Conservation (phyloP, 2,888 invertebrate species). For the Liposcelis brunnea region DNA sequence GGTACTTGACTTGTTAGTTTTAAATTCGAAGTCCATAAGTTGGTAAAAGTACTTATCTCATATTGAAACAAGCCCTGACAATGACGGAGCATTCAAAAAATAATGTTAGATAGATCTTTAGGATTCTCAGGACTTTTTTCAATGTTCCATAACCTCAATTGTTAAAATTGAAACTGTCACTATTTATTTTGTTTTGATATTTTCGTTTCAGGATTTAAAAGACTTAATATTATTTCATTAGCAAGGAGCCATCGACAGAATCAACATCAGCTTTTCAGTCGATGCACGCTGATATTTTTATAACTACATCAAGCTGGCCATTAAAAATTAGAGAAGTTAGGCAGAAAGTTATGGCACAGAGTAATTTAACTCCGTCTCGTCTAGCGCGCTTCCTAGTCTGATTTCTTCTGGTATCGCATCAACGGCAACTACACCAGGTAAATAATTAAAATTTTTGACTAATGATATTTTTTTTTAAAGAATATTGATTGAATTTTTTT, state of each 20-base stretch:
- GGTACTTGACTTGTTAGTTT: too few relatives aligned
- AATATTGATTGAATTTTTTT: not conserved
- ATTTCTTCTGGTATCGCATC: constrained; percentile 21
- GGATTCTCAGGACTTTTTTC: too few relatives aligned
- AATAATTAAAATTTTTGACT: not conserved
- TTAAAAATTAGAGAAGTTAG: constrained; percentile 95
- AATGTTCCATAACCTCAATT: too few relatives aligned
- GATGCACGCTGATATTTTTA: constrained; percentile 81
- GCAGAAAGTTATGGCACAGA: constrained; percentile 80
- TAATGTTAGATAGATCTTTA: too few relatives aligned
- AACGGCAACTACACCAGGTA: constrained; percentile 13
- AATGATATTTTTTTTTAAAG: not conserved
- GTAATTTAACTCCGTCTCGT: constrained; percentile 51
- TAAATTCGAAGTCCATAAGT: too few relatives aligned
- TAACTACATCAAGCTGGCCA: constrained; percentile 80
- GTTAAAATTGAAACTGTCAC: too few relatives aligned
- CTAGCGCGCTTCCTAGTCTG: constrained; percentile 37
- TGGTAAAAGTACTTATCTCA: too few relatives aligned
- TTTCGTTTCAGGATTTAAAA: too few relatives aligned
- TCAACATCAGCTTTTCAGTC: constrained; percentile 76
- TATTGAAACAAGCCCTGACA: too few relatives aligned
- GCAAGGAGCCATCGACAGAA: constrained; percentile 72
- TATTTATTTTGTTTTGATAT: too few relatives aligned
- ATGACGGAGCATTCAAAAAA: too few relatives aligned
- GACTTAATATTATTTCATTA: constrained; percentile 86